Percentiles rank a stretch among this genome's conserved stretches.
Conservation (phyloP, 2,113 vertebrate species). For the Pomatorhinus ruficollis region DNA sequence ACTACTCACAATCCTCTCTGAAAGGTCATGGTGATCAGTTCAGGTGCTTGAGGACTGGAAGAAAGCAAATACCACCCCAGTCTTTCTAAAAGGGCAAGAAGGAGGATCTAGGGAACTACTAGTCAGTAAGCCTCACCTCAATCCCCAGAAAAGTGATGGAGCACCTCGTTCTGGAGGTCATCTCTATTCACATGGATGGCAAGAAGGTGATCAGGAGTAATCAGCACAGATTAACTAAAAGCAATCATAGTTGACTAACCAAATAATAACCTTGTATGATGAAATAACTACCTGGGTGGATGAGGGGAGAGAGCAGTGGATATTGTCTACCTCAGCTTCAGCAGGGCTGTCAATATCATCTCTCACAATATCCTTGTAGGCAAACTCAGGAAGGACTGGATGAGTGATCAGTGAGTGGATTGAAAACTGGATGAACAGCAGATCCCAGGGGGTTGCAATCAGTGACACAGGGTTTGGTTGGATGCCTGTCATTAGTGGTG, state of each 20-base stretch:
- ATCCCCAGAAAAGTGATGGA: neutral
- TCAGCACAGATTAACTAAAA: neutral
- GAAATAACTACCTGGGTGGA: neutral
- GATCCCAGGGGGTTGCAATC: neutral
- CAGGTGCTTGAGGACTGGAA: neutral
- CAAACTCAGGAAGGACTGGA: neutral
- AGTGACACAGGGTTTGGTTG: neutral
- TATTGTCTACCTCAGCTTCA: neutral
- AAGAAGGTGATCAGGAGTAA: neutral
- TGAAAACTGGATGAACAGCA: neutral
- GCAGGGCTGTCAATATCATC: neutral
- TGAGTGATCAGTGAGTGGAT: neutral
- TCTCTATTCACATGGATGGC: neutral
- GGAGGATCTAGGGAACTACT: neutral
- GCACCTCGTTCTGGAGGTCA: neutral
- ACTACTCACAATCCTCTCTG: neutral
- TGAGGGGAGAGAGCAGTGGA: neutral
- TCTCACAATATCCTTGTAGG: neutral
- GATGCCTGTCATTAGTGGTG: neutral
- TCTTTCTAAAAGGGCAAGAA: neutral
- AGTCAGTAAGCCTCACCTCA: neutral
- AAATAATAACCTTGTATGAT: neutral
- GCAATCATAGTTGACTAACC: neutral
- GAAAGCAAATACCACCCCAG: neutral
- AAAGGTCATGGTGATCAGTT: neutral